Evolutionary conservation across 1,140 invertebrate species (phyloP).

Genomic region (Lineus longissimus): DNA sequence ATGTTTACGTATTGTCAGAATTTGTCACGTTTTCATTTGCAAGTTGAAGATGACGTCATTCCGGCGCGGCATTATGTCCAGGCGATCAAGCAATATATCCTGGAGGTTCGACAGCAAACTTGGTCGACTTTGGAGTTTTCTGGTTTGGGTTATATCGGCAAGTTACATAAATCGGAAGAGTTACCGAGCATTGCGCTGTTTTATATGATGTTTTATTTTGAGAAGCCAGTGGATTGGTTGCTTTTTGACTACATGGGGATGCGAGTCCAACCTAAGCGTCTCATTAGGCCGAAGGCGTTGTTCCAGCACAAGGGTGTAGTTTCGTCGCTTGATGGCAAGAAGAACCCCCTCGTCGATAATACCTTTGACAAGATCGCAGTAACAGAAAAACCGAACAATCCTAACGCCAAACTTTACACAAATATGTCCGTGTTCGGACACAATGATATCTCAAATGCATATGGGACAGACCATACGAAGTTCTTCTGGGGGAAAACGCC

Average conservation of each 20-base stretch:
- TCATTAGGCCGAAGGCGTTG: slow-evolving; percentile 27
- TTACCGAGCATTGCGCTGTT: slow-evolving; percentile 33
- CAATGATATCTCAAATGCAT: neutral
- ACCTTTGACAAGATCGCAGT: neutral
- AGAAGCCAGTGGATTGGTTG: slow-evolving; percentile 46
- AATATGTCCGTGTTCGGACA: neutral
- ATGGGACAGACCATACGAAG: neutral
- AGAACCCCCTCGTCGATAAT: neutral
- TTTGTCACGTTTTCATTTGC: slow-evolving; percentile 43
- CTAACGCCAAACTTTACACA: neutral
- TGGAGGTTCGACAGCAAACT: neutral
- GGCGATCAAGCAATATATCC: slow-evolving; percentile 38
- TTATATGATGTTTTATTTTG: slow-evolving; percentile 40
- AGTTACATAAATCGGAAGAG: slow-evolving; percentile 41
- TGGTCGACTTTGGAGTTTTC: slow-evolving; percentile 49
- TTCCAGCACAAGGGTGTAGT: slow-evolving; percentile 50
- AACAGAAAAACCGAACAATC: neutral
- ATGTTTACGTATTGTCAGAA: slow-evolving; percentile 39
- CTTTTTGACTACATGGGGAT: slow-evolving; percentile 31
- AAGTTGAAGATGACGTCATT: slow-evolving; percentile 52
- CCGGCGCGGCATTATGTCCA: slow-evolving; percentile 35
- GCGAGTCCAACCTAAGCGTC: slow-evolving; percentile 22
- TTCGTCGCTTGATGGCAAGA: slow-evolving; percentile 32
- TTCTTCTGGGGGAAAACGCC: neutral
- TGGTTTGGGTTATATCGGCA: slow-evolving; percentile 48